phyloP scores from a whole-genome alignment of 2,113 vertebrate species.

The Elanus axillaris region DNA sequence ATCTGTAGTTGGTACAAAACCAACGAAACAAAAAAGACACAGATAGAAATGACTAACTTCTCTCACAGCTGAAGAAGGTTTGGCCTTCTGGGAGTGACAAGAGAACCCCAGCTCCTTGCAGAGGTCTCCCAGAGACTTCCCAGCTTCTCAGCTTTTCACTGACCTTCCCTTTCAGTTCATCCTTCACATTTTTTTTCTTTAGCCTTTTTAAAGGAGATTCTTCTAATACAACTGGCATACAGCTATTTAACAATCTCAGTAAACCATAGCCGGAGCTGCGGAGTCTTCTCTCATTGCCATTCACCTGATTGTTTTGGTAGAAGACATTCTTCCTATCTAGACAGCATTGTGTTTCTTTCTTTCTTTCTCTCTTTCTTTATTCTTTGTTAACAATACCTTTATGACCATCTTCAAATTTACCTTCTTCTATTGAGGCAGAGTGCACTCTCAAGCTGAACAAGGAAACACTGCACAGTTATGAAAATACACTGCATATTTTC shows the following conservation, averaged over 20 bases:
- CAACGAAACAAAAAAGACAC: not conserved
- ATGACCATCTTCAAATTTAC: not conserved
- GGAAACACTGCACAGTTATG: not conserved
- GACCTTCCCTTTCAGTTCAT: not conserved
- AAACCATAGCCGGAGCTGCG: not conserved
- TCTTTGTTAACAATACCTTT: not conserved
- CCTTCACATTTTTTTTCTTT: not conserved
- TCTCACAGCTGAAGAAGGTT: not conserved
- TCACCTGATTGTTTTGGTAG: not conserved
- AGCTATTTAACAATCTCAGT: not conserved
- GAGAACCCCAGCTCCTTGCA: not conserved
- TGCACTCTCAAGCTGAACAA: not conserved
- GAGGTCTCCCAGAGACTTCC: not conserved
- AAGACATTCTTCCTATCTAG: not conserved
- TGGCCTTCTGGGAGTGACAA: not conserved
- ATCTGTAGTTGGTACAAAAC: not conserved
- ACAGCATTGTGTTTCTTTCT: not conserved
- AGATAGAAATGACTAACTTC: not conserved
- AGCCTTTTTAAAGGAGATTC: not conserved
- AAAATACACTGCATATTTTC: not conserved
- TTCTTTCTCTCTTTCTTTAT: not conserved
- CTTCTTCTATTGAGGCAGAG: not conserved
- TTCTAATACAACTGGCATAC: not conserved
- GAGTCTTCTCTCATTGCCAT: not conserved
- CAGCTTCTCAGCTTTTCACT: not conserved